Percentiles rank a stretch among this genome's conserved stretches.
Conservation (phyloP, 2,797 vertebrate genomes). For the Mallotus villosus region DNA sequence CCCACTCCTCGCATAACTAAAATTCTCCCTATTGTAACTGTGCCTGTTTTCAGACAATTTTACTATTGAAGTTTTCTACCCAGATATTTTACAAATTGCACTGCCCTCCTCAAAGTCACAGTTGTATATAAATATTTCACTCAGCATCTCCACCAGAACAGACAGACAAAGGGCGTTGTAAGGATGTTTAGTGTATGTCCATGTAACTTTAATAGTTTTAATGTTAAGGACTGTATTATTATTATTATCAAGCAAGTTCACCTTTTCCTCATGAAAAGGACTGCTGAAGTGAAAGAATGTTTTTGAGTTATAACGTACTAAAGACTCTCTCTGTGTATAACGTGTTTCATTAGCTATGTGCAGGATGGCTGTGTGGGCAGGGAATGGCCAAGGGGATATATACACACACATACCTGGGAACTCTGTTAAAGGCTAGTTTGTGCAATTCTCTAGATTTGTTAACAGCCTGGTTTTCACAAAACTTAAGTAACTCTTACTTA, state of each 20-base stretch:
- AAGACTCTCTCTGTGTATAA: conserved; percentile 62
- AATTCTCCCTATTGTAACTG: conserved; percentile 31
- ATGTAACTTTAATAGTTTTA: conserved; percentile 41
- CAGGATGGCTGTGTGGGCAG: conserved; percentile 31
- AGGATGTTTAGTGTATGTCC: conserved; percentile 35
- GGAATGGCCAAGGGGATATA: conserved; percentile 28
- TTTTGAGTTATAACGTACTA: conserved; percentile 64
- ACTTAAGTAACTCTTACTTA: not conserved
- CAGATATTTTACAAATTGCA: conserved; percentile 21
- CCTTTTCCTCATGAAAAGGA: conserved; percentile 58
- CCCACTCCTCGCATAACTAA: conserved; percentile 23
- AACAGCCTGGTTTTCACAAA: conserved; percentile 11
- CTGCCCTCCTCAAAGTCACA: conserved; percentile 33
- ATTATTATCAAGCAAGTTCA: conserved; percentile 50
- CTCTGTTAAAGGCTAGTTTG: conserved; percentile 24
- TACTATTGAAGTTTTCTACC: conserved; percentile 32
- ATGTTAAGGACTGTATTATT: conserved; percentile 44
- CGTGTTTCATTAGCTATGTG: conserved; percentile 54
- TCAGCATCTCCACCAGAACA: conserved; percentile 33
- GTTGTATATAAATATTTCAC: conserved; percentile 57
- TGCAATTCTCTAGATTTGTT: conserved; percentile 1
- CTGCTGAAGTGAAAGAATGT: conserved; percentile 68
- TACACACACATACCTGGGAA: not conserved
- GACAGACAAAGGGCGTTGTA: conserved; percentile 19
- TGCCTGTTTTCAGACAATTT: conserved; percentile 48